Percentiles rank a stretch among this genome's conserved stretches.
Evolutionary conservation across 64 coral and sea anemone species (phyloP).

Genomic region (Catalaphyllia jardinei): DNA sequence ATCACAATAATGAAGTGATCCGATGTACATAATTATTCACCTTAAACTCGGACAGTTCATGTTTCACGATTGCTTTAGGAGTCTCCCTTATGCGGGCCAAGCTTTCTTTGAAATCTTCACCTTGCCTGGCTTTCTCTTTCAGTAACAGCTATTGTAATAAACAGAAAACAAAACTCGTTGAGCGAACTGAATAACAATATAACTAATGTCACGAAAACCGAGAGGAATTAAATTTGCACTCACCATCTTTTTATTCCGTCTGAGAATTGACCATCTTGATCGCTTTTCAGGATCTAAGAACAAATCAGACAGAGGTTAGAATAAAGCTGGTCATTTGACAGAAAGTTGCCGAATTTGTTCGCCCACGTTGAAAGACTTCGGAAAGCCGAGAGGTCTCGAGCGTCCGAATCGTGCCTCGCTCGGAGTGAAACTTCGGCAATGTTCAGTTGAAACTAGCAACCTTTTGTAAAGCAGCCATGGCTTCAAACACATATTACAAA

Average conservation of each 20-base stretch:
- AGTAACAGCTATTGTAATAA: neutral
- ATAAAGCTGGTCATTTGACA: neutral
- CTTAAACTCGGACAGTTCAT: constrained; percentile 84
- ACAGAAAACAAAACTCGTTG: neutral
- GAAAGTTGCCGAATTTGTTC: neutral
- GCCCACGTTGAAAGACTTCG: neutral
- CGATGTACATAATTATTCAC: neutral
- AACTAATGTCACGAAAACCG: neutral
- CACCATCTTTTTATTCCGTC: constrained; percentile 89
- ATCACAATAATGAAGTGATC: neutral
- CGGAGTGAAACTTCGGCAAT: no score
- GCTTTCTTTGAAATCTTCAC: constrained; percentile 80
- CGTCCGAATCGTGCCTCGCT: no score
- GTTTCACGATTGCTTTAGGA: constrained; percentile 48
- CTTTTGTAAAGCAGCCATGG: neutral
- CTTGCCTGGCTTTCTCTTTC: constrained; percentile 43
- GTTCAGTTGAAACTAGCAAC: no score
- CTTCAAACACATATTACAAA: neutral
- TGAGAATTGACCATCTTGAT: constrained; percentile 88
- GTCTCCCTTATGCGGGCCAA: constrained; percentile 70
- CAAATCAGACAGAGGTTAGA: neutral
- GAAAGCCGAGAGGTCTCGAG: no score
- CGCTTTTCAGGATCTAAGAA: constrained; percentile 78
- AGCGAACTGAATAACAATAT: neutral
- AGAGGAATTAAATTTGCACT: neutral